Evolutionary conservation across 53 echinoderm and acorn worm genomes (phyloP).

Genomic region (Glandiceps talaboti): DNA sequence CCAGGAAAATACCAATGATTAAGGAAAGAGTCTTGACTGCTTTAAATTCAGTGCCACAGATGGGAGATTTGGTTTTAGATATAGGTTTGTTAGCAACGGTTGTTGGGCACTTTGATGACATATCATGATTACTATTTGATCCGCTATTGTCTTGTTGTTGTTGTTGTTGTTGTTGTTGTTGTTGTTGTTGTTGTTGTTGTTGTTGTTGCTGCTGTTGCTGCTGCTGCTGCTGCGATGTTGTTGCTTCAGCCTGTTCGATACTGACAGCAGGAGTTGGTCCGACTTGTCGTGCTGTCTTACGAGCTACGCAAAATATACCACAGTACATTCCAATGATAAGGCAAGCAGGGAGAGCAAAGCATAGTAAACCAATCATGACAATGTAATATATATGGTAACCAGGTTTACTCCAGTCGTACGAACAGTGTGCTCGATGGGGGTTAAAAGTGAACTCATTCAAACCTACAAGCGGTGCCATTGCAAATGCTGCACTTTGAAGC

Average conservation of each 20-base stretch:
- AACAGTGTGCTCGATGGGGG: constrained; percentile 59
- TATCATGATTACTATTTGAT: neutral
- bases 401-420: constrained; percentile 63
- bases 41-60: constrained; percentile 49
- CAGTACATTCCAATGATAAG: constrained; percentile 52
- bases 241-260: neutral
- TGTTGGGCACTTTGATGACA: neutral
- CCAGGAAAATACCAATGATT: constrained; percentile 44
- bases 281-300: constrained; percentile 61
- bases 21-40: constrained; percentile 63
- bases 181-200: no score
- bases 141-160: no score
- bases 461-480: constrained; percentile 55
- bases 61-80: neutral
- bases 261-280: constrained; percentile 43
- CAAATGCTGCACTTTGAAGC: constrained; percentile 49
- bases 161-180: no score
- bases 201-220: no score
- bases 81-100: constrained; percentile 1
- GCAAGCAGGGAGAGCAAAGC: constrained; percentile 52
- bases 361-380: constrained; percentile 39
- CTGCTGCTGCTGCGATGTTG: neutral
- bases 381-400: constrained; percentile 45
- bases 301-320: constrained; percentile 68
- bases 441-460: constrained; percentile 54